Evolutionary conservation across 2,797 vertebrate species (phyloP).

Genomic region (Acanthis flammea): DNA sequence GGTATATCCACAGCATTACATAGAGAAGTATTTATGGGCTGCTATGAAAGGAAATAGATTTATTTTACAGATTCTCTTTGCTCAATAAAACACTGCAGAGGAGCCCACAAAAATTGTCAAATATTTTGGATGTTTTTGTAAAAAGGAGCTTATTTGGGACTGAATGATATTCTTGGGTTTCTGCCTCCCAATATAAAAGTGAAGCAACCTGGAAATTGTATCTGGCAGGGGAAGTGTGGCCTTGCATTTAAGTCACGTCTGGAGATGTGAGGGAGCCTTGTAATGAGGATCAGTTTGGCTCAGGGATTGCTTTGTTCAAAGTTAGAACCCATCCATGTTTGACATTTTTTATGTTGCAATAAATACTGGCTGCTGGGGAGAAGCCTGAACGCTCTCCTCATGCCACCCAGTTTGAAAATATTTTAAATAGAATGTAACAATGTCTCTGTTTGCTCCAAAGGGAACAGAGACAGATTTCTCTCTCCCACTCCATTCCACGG

Average conservation of each 20-base stretch:
- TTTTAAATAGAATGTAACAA: neutral
- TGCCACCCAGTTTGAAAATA: neutral
- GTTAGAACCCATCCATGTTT: neutral
- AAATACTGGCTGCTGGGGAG: neutral
- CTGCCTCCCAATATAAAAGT: neutral
- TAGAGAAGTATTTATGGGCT: slow-evolving; percentile 1
- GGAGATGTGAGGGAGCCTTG: neutral
- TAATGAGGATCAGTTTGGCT: neutral
- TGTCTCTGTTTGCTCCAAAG: neutral
- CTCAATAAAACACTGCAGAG: neutral
- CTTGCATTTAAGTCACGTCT: neutral
- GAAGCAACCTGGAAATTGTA: neutral
- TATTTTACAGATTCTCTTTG: neutral
- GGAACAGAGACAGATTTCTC: neutral
- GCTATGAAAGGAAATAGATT: neutral
- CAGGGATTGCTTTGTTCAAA: neutral
- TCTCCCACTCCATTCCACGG: slow-evolving; percentile 23
- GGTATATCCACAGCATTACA: neutral
- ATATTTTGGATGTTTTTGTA: neutral
- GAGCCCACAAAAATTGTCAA: neutral
- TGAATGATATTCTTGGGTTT: neutral
- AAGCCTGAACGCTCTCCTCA: neutral
- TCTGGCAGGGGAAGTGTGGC: neutral
- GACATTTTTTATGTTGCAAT: neutral
- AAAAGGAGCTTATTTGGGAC: neutral